phyloP scores from a whole-genome alignment of 2,888 invertebrate species.

The Cosmia pyralina region DNA sequence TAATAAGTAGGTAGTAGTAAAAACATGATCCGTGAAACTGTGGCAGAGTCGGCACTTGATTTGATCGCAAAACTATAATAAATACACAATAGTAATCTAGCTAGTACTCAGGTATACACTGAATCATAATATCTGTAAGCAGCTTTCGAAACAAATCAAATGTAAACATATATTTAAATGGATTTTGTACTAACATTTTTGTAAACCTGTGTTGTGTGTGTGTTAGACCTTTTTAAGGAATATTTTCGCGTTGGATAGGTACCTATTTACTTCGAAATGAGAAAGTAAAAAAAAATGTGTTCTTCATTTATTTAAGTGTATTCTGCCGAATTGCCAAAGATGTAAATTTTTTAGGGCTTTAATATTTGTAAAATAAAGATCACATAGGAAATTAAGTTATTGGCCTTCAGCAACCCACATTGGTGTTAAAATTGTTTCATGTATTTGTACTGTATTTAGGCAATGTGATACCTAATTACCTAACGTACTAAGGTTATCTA shows the following conservation, averaged over 20 bases:
- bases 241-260: background rate
- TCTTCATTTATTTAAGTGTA: slow-evolving; percentile 17
- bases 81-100: slow-evolving; percentile 14
- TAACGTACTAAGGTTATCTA: background rate
- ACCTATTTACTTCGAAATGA: background rate
- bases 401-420: background rate
- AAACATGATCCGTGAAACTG: slow-evolving; percentile 19
- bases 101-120: slow-evolving; percentile 2
- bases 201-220: background rate
- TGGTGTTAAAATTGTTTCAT: slow-evolving; percentile 12
- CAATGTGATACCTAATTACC: slow-evolving; percentile 12
- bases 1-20: slow-evolving; percentile 28
- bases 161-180: slow-evolving; percentile 17
- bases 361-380: slow-evolving; percentile 13
- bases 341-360: slow-evolving; percentile 32
- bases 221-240: background rate
- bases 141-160: slow-evolving; percentile 16
- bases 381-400: slow-evolving; percentile 7
- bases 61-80: slow-evolving; percentile 22
- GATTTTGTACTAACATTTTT: slow-evolving; percentile 14
- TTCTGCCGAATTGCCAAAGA: slow-evolving; percentile 55
- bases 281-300: slow-evolving; percentile 1
- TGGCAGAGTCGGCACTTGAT: slow-evolving; percentile 21
- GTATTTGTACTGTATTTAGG: background rate
- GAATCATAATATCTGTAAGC: background rate